Evolutionary conservation across 2,113 vertebrate genomes (phyloP).

Genomic region (Sigmodon hispidus): DNA sequence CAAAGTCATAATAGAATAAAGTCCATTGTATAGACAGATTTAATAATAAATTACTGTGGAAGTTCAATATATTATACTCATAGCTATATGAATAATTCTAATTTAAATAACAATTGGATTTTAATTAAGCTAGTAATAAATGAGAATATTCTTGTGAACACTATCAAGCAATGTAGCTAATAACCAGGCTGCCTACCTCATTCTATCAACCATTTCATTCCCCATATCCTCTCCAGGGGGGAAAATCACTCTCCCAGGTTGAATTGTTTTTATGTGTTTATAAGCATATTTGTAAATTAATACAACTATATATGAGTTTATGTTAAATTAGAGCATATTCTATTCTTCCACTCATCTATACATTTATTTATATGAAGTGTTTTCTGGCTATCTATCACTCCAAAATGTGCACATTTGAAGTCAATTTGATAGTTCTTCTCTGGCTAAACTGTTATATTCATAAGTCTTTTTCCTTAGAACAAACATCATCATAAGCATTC

Average conservation of each 20-base stretch:
- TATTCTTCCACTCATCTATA: neutral
- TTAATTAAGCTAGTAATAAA: conserved; percentile 30
- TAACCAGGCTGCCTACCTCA: neutral
- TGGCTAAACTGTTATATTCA: neutral
- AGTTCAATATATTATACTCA: neutral
- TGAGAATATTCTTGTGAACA: neutral
- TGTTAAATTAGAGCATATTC: neutral
- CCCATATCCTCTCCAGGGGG: neutral
- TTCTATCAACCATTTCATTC: neutral
- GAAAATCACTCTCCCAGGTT: neutral
- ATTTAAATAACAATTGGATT: conserved; percentile 44
- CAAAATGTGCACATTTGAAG: neutral
- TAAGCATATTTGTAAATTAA: neutral
- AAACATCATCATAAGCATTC: conserved; percentile 6
- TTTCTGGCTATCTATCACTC: neutral
- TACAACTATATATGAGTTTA: neutral
- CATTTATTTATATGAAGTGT: neutral
- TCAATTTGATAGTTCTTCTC: neutral
- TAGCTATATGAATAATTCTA: neutral
- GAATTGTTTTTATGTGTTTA: neutral
- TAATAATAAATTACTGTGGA: neutral
- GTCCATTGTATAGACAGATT: neutral
- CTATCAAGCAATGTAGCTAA: neutral
- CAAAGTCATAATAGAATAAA: conserved; percentile 47
- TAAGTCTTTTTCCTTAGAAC: neutral